These are phyloP conservation scores for Antennarius maculatus DNA, from an alignment of 2,797 vertebrate species.

Conservation along the genomic window DNA sequence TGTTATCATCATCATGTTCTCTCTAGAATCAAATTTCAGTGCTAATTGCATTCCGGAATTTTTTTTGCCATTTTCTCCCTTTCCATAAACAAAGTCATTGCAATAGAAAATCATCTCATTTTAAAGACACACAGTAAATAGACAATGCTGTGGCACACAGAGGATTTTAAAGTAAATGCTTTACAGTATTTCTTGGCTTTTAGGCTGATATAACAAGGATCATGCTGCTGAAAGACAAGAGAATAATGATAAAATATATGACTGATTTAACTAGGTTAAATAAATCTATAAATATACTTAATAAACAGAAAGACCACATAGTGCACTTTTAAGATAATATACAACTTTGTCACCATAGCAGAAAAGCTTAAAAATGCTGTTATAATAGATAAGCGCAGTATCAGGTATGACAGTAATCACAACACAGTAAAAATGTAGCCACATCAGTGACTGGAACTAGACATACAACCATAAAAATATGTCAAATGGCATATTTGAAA, in stretches of 20 bases:
- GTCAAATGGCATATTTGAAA: constrained; percentile 5
- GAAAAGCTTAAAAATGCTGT: neutral
- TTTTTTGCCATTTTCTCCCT: neutral
- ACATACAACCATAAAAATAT: neutral
- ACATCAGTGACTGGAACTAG: neutral
- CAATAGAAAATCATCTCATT: neutral
- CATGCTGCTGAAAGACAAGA: neutral
- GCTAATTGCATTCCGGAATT: neutral
- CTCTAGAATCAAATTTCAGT: constrained; percentile 11
- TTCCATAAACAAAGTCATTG: neutral
- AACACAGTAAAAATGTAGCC: neutral
- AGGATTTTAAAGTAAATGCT: constrained; percentile 26
- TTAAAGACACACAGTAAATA: neutral
- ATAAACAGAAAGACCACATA: constrained; percentile 4
- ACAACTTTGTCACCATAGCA: constrained; percentile 8
- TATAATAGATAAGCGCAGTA: constrained; percentile 8
- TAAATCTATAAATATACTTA: constrained; percentile 2
- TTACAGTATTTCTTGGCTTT: constrained; percentile 10
- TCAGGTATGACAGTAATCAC: neutral
- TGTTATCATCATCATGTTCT: constrained; percentile 13
- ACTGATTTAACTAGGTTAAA: too few species aligned
- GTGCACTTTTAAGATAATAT: constrained; percentile 17
- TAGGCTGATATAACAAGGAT: constrained; percentile 1
- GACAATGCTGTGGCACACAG: constrained; percentile 22
- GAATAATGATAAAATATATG: constrained; percentile 6